Conservation (phyloP, 30 jellyfish, hydroid and myxozoan species). For the Chrysaora quinquecirrha region DNA sequence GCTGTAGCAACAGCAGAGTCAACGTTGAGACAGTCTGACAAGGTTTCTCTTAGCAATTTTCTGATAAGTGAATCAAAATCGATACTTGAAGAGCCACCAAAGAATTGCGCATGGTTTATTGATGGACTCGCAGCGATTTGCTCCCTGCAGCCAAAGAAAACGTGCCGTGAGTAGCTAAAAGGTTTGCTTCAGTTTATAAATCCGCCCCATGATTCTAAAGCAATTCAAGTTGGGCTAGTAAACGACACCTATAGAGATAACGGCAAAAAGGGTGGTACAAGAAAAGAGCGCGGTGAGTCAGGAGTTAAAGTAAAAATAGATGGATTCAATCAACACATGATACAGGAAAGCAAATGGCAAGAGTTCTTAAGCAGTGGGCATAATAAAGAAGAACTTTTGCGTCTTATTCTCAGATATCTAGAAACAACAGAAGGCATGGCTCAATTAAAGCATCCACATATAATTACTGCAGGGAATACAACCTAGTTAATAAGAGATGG, state of each 20-base stretch:
- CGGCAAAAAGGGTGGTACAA: conserved; percentile 40
- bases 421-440: too few species aligned
- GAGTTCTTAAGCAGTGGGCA: background rate
- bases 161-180: background rate
- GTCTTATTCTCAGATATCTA: too few species aligned
- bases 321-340: conserved; percentile 15
- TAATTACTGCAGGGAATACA: conserved; percentile 2
- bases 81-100: background rate
- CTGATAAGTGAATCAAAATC: background rate
- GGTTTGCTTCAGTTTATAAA: conserved; percentile 2
- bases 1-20: conserved; percentile 8
- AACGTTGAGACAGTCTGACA: conserved; percentile 17
- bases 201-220: background rate
- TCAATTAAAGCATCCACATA: background rate
- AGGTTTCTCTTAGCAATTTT: conserved; percentile 6
- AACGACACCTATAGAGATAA: conserved; percentile 12
- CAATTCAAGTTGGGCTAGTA: conserved; percentile 1
- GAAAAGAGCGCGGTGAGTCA: conserved; percentile 25
- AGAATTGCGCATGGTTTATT: conserved; percentile 6
- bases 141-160: conserved; percentile 11
- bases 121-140: conserved; percentile 18
- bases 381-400: too few species aligned
- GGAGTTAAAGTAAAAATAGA: background rate
- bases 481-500: background rate
- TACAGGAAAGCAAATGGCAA: conserved; percentile 11